Evolutionary conservation across 2,113 vertebrate genomes (phyloP), one percentile per base, ranked within the genome.

Genomic region (Phrynocephalus versicolor): DNA sequence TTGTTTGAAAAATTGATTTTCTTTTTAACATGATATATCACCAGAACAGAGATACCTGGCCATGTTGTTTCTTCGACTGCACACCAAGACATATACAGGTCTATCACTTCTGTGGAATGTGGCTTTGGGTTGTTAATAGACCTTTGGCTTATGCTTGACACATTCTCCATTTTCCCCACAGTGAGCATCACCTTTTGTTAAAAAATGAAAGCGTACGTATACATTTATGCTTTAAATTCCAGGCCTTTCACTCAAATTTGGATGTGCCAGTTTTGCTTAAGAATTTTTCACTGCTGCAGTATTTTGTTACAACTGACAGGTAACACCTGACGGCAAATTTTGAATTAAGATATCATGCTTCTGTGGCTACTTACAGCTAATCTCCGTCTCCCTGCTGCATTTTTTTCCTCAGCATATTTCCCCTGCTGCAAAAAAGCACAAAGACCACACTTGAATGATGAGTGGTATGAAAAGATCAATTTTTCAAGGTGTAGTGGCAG

Each of bases 271-370:
- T 73, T 65, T 21, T 76, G 88, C 35, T 67, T 84, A 55, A 81
- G 57, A 73, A 72, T 83, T 1, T 69, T 58, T 45, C 71, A 37
- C 37, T 41, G 60, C 14, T 77, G 14, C 75, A 1, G 2, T 27
- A 9, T 57, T 90, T 71, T 81, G 65, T 71, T 78, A 84, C 19
- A 82, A 55, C 2, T 87, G 60, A 84, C 88, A 76, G 16, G n/a
- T 64, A 85, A 0, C 37, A 62, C 12, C 0, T 0, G 33, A 83
- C 5, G 23, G 83, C 90, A 92, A 72, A 7, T 79, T 7, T 39
- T 86, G 57, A 16, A 65, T 75, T 78, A 13, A 74, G 60, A 79
- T 81, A 23, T 70, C 57, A 79, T 90, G 88, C 82, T n/a, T 85
- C 27, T 76, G 83, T 5, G 58, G 14, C 39, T 15, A 72, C 25